Base-by-base conservation (phyloP, 1,140 invertebrate species). In the Andrena cerasifolii region DNA sequence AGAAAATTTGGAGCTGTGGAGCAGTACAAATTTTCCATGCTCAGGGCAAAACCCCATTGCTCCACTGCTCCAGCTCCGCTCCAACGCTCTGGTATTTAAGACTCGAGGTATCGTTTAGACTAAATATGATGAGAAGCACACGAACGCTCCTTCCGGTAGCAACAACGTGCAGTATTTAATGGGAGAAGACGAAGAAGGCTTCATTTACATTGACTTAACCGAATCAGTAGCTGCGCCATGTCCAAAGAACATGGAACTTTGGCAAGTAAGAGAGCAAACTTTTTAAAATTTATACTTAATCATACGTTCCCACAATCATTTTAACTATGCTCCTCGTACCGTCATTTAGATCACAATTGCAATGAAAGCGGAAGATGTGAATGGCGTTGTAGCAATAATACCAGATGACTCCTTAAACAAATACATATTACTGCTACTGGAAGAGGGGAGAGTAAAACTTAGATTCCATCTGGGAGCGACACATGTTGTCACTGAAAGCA, bases 121-220 rank as follows among this genome's bases (percentile, higher is more conserved):
- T 33, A 56, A 56, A 31, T 45, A 56, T n/a, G 12, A 33, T 56
- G 4, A 40, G 40, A 68, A 70, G 24, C 28, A 31, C 40, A 33
- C 2, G 26, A 49, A 21, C 14, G 51, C 18, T 58, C 71, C 71
- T 24, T 49, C 2, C 3, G 33, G 6, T 45, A 67, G 24, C n/a
- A 59, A 51, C n/a, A 73, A 75, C 49, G 56, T 79, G 7, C 56
- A 51, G 53, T 76, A 76, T 59, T 40, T 58, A 28, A 36, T 79
- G n/a, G 78, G 61, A 47, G 62, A 79, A 40, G 72, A 76, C 6
- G 73, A 67, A 5, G 78, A 79, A 49, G 72, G 61, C 36, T 76
- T 66, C 8, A 36, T 76, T 56, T 28, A 51, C 24, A 12, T 79
- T 59, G 28, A 33, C n/a, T n/a, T 63, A 40, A 79, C 78, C 14